Evolutionary conservation across 2,797 vertebrate species (phyloP).

Genomic region (Heterohyrax brucei): DNA sequence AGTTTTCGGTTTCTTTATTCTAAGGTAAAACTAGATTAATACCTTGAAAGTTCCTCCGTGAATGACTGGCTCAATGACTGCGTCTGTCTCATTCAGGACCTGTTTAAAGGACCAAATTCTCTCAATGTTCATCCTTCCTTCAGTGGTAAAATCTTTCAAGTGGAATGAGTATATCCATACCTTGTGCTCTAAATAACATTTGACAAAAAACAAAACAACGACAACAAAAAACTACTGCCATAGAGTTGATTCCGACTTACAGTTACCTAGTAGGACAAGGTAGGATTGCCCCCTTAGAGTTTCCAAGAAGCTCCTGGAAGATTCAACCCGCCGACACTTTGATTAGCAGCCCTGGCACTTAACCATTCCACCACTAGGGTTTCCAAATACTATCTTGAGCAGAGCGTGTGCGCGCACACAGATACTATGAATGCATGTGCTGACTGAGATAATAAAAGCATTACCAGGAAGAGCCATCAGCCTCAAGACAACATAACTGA

Average conservation of each 20-base stretch:
- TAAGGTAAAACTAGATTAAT: slow-evolving; percentile 76
- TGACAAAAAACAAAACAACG: too few species aligned
- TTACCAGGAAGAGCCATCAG: background rate
- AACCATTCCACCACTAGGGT: too few species aligned
- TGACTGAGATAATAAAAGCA: slow-evolving; percentile 26
- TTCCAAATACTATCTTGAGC: too few species aligned
- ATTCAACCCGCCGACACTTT: too few species aligned
- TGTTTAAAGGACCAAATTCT: slow-evolving; percentile 76
- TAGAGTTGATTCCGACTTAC: too few species aligned
- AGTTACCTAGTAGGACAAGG: too few species aligned
- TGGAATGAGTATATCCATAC: slow-evolving; percentile 41
- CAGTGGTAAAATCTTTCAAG: slow-evolving; percentile 38
- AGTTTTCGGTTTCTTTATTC: slow-evolving; percentile 74
- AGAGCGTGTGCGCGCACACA: too few species aligned
- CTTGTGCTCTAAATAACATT: background rate
- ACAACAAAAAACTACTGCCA: too few species aligned
- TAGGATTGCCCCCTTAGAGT: too few species aligned
- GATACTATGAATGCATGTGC: slow-evolving; percentile 8
- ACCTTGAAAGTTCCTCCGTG: slow-evolving; percentile 66
- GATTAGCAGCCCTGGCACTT: too few species aligned
- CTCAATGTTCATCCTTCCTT: slow-evolving; percentile 36
- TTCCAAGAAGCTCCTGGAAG: too few species aligned
- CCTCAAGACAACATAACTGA: slow-evolving; percentile 26
- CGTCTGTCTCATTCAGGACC: slow-evolving; percentile 68
- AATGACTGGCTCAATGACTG: slow-evolving; percentile 1